phyloP scores from a whole-genome alignment of 2,113 vertebrate species.

The Rhineura floridana region DNA sequence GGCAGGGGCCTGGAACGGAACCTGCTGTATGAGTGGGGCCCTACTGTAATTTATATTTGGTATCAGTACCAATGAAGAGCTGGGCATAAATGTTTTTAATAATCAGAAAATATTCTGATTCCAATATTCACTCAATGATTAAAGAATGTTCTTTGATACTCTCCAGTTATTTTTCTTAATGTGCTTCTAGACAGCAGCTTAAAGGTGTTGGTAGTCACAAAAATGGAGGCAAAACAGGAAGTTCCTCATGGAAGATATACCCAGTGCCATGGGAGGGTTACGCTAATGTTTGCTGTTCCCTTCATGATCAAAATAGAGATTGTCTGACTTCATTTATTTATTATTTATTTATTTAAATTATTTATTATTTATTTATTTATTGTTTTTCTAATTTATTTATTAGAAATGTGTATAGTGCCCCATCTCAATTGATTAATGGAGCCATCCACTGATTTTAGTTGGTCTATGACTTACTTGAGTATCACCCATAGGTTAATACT shows the following conservation, averaged over 20 bases:
- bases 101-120: neutral
- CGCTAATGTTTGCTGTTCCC: neutral
- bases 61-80: too few species aligned
- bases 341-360: too few species aligned
- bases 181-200: neutral
- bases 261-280: neutral
- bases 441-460: too few species aligned
- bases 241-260: neutral
- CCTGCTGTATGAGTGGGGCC: too few species aligned
- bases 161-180: neutral
- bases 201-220: neutral
- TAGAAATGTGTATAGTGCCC: neutral
- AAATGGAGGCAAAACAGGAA: neutral
- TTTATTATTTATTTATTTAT: too few species aligned
- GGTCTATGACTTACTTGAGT: too few species aligned
- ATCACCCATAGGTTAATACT: too few species aligned
- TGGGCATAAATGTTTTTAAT: too few species aligned
- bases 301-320: neutral
- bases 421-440: neutral
- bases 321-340: neutral
- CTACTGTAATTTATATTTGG: too few species aligned
- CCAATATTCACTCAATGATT: neutral
- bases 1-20: too few species aligned
- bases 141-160: neutral
- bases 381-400: too few species aligned